Evolutionary conservation across 2,797 vertebrate genomes (phyloP).

Genomic region (Menidia menidia): DNA sequence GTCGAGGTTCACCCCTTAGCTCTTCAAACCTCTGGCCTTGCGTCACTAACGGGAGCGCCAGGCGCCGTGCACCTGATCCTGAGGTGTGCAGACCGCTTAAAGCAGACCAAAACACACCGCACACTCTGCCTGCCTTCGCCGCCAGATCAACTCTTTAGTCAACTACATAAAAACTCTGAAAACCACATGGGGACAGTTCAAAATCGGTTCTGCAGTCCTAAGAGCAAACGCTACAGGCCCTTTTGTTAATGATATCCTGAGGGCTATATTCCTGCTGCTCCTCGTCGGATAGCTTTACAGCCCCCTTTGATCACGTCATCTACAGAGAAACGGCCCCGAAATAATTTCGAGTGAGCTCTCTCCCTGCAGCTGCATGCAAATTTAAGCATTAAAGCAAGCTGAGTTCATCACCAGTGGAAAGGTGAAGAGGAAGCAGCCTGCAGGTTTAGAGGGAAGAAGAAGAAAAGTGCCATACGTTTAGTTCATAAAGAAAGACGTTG

Average conservation of each 20-base stretch:
- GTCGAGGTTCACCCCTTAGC: constrained; percentile 15
- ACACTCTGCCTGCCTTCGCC: constrained; percentile 14
- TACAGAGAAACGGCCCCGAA: constrained; percentile 36
- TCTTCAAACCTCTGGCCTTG: constrained; percentile 15
- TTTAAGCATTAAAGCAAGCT: too few species aligned
- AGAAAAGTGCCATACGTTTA: too few species aligned
- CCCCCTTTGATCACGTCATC: constrained; percentile 50
- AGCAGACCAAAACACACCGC: constrained; percentile 17
- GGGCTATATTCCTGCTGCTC: constrained; percentile 46
- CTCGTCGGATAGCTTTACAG: constrained; percentile 43
- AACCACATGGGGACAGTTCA: constrained; percentile 31
- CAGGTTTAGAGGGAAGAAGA: too few species aligned
- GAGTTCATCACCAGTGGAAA: too few species aligned
- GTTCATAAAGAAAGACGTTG: too few species aligned
- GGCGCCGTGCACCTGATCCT: constrained; percentile 19
- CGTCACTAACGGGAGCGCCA: constrained; percentile 18
- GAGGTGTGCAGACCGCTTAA: constrained; percentile 29
- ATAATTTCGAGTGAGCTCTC: constrained; percentile 34
- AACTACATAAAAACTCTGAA: constrained; percentile 39
- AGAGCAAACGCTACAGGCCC: constrained; percentile 19
- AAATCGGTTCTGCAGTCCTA: constrained; percentile 51
- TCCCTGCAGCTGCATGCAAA: constrained; percentile 9
- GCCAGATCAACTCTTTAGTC: constrained; percentile 40
- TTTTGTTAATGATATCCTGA: constrained; percentile 45
- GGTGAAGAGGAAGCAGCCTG: too few species aligned